Evolutionary conservation across 2,797 vertebrate genomes (phyloP), one percentile per base, ranked within the genome.

Genomic region (Lycodopsis pacificus): DNA sequence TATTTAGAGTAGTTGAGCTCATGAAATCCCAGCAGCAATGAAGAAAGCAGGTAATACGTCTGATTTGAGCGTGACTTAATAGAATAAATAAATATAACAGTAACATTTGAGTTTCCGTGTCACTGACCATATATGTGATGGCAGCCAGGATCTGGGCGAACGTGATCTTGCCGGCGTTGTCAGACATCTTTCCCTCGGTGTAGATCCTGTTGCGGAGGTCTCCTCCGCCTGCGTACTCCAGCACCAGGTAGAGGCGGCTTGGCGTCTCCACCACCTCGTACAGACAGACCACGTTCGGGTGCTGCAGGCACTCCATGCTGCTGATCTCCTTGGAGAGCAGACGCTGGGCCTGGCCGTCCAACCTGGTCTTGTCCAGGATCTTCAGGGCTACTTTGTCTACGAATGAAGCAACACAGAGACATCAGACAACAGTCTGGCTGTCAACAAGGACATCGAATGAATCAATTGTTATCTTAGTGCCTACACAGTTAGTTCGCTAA

Each of bases 351-450:
- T 97, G 95, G 72, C 92, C 58, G 76, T 99, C 97, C 85, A 99
- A 84, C 70, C 96, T 94, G 48, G 94, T 95, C 93, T 97, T 98
- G 72, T 99, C 97, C 94, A 99, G 88, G 89, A 99, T 94, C 94
- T 99, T 99, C 88, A 99, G 95, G 42, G 98, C 98, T 78, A 99
- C 98, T 93, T 98, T 99, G 91, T 99, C 98, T 99, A 88, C 8
- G 76, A 80, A 64, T 25, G 34, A 36, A 22, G 13, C 40, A 27
- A 67, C 34, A 25, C 3, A 7, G 15, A 15, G n/a, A 62, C 15
- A 3, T 54, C 13, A 25, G 2, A 25, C 22, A 12, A 6, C 51
- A 14, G 51, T 7, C 22, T 4, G 11, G 49, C 10, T 5, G 49
- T 22, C 11, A 10, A n/a, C 48, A 2, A 49, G 20, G 20, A n/a